Percentiles rank a stretch among this genome's conserved stretches.
Evolutionary conservation across 2,888 invertebrate genomes (phyloP).

Genomic region (Argynnis bischoffii): DNA sequence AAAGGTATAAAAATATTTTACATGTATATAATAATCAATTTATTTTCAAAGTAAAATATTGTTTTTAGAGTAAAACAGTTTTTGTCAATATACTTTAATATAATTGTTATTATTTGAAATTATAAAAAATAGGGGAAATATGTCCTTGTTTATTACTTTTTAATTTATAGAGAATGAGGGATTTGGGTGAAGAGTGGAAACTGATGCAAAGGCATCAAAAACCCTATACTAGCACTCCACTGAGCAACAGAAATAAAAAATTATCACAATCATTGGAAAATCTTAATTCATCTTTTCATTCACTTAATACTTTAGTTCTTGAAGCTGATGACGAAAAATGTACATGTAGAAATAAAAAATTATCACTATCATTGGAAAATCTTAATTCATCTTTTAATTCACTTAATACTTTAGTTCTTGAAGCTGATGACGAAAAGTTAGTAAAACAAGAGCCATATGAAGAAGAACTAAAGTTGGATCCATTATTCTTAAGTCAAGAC

Average conservation of each 20-base stretch:
- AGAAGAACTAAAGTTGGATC: neutral
- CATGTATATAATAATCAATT: no score
- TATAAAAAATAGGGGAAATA: neutral
- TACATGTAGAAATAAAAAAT: neutral
- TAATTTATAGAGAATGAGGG: conserved; percentile 29
- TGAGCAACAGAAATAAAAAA: neutral
- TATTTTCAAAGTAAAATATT: no score
- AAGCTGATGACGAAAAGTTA: conserved; percentile 6
- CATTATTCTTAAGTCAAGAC: neutral
- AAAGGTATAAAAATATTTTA: no score
- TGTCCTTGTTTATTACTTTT: neutral
- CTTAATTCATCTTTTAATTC: conserved; percentile 18
- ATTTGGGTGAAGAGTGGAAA: conserved; percentile 19
- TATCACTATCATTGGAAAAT: neutral
- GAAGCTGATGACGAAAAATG: conserved; percentile 5
- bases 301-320: conserved; percentile 22
- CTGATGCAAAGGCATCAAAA: neutral
- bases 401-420: conserved; percentile 22
- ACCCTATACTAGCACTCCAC: neutral
- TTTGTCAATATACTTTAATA: neutral
- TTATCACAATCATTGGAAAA: neutral
- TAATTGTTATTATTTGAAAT: no score
- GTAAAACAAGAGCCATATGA: neutral
- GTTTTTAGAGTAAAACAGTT: neutral
- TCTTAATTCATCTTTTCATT: conserved; percentile 15